These are phyloP conservation scores for Erythrolamprus reginae DNA, from an alignment of 2,113 vertebrate species.

Conservation along the genomic window DNA sequence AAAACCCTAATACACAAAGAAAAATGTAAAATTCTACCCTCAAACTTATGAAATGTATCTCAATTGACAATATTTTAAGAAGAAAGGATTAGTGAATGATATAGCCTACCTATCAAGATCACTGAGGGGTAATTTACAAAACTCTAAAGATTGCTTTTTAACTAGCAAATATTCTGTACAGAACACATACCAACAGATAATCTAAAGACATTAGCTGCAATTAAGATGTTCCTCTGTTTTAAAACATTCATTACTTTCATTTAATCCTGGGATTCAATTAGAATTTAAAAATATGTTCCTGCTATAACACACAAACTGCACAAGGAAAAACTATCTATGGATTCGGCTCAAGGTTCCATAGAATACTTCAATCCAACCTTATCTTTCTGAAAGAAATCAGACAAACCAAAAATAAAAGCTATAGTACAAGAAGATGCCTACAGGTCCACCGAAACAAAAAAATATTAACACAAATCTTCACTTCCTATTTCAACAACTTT, in stretches of 20 bases:
- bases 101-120: conserved; percentile 44
- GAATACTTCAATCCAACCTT: not conserved
- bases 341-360: not conserved
- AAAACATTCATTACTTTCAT: not conserved
- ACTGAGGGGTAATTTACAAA: conserved; percentile 10
- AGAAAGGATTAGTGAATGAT: conserved; percentile 46
- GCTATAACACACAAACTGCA: conserved; percentile 42
- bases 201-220: conserved; percentile 41
- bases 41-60: conserved; percentile 52
- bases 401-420: conserved; percentile 27
- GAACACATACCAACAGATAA: conserved; percentile 3
- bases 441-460: not conserved
- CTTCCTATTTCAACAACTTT: conserved; percentile 24
- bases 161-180: conserved; percentile 13
- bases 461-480: not conserved
- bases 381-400: conserved; percentile 39
- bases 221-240: not conserved
- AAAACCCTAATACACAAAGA: conserved; percentile 61
- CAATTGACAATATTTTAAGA: conserved; percentile 36
- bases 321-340: conserved; percentile 16
- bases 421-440: conserved; percentile 14
- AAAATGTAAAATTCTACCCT: conserved; percentile 47
- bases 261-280: conserved; percentile 9
- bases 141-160: conserved; percentile 38
- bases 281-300: conserved; percentile 9